Evolutionary conservation across 2,888 invertebrate species (phyloP), one percentile per base, ranked within the genome.

Genomic region (Drosophila testacea): DNA sequence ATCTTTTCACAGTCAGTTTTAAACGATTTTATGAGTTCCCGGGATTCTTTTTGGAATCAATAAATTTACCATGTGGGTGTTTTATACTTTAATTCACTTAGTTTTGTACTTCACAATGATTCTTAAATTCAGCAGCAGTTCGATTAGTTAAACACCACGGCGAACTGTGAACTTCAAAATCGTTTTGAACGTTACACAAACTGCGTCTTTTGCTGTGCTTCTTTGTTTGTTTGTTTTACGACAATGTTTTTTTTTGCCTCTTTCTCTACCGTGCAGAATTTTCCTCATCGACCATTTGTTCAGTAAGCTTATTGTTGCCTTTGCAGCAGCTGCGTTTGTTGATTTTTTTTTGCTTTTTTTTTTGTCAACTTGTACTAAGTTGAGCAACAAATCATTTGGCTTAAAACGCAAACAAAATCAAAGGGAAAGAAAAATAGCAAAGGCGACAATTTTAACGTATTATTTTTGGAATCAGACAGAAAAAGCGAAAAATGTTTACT

Each of bases 311-410:
- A 77, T 73, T 88, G 89, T 83, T 89, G 87, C 84, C 77, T 72
- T 86, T 83, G 89, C 81, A 87, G 66, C 83, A 89, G 89, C 89
- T 83, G 83, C 69, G 68, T 67, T 83, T 89, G 88, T 77, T 87
- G 67, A 47, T 76, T 11, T 52, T 41, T 30, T 27, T 1, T 28
- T 39, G 10, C 28, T 38, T 2, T 38, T 75, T 38, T 75, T 76
- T 79, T 78, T 89, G 85, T 84, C 85, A 84, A 85, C 69, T 89
- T 76, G 83, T 74, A 72, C 85, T 89, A 89, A 88, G 88, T 88
- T 88, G 69, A 79, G 85, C 85, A 85, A 89, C 85, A 85, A 85
- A 85, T 89, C 88, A 88, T 85, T 89, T 79, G 80, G 80, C 77
- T 76, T 70, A 75, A 89, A 89, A 67, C 62, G 71, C 74, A 79